Conservation (phyloP, 2,113 vertebrate genomes). For the Taurulus bubalis region DNA sequence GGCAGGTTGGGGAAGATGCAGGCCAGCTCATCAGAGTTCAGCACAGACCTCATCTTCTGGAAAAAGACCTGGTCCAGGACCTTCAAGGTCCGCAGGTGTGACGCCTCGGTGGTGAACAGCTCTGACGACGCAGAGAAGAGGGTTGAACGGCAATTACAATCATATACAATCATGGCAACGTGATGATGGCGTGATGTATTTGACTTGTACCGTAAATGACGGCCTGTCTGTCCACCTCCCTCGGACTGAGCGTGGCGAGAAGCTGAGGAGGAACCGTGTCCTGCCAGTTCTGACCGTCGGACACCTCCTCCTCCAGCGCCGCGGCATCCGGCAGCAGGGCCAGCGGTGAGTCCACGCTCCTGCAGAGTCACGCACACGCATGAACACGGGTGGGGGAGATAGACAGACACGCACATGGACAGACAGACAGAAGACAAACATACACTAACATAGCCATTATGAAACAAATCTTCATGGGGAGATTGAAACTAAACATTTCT, state of each 20-base stretch:
- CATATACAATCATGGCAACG: no score
- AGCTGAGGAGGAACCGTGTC: slow-evolving; percentile 86
- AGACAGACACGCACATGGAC: background rate
- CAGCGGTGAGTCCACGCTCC: slow-evolving; percentile 88
- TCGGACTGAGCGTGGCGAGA: slow-evolving; percentile 81
- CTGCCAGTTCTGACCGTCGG: slow-evolving; percentile 91
- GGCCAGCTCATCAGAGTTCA: slow-evolving; percentile 88
- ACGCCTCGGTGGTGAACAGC: slow-evolving; percentile 90
- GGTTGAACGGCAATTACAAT: background rate
- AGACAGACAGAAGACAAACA: background rate
- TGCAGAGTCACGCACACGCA: slow-evolving; percentile 46
- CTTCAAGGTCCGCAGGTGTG: slow-evolving; percentile 90
- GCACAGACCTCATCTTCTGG: slow-evolving; percentile 88
- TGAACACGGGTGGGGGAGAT: background rate
- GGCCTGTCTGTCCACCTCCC: slow-evolving; percentile 92
- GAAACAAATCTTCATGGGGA: background rate
- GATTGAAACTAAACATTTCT: background rate
- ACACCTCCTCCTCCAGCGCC: slow-evolving; percentile 88
- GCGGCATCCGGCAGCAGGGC: slow-evolving; percentile 86
- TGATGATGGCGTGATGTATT: background rate
- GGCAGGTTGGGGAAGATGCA: slow-evolving; percentile 94
- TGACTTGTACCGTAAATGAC: slow-evolving; percentile 90
- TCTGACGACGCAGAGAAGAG: slow-evolving; percentile 77
- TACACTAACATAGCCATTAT: background rate
- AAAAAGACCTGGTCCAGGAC: slow-evolving; percentile 93